These are phyloP conservation scores for Chinchilla lanigera DNA, from an alignment of 2,113 vertebrate genomes.

Conservation along the genomic window DNA sequence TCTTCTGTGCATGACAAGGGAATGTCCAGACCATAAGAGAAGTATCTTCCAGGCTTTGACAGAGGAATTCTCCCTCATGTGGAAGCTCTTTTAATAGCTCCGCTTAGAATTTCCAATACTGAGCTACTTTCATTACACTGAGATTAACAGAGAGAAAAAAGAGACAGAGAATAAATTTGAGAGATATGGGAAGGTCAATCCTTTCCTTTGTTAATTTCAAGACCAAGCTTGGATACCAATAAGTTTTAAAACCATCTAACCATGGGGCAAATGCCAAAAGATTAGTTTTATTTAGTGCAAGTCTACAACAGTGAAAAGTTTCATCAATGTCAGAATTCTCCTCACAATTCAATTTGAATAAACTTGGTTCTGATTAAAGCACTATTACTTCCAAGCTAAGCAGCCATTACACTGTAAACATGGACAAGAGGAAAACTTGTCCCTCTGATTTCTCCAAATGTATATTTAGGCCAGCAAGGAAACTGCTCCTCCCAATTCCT, in stretches of 20 bases:
- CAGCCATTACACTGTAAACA: neutral
- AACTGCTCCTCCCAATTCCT: neutral
- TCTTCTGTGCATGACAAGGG: neutral
- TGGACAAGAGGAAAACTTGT: slow-evolving; percentile 24
- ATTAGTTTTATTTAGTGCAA: neutral
- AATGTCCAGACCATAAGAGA: neutral
- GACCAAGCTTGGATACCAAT: neutral
- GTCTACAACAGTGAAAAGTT: neutral
- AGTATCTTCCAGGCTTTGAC: neutral
- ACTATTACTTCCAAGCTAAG: neutral
- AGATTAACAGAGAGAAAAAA: neutral
- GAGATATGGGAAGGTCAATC: neutral
- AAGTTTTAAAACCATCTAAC: neutral
- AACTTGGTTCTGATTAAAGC: slow-evolving; percentile 19
- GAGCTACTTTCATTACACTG: neutral
- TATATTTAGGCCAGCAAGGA: neutral
- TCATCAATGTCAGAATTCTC: slow-evolving; percentile 19
- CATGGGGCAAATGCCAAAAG: neutral
- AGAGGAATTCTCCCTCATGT: neutral
- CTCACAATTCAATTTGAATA: slow-evolving; percentile 26
- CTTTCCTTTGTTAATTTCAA: neutral
- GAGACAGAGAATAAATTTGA: neutral
- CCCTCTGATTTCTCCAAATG: slow-evolving; percentile 47
- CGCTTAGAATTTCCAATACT: neutral
- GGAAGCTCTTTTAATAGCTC: neutral